Evolutionary conservation across 2,888 invertebrate genomes (phyloP), one percentile per base, ranked within the genome.

Genomic region (Calameuta pallipes): DNA sequence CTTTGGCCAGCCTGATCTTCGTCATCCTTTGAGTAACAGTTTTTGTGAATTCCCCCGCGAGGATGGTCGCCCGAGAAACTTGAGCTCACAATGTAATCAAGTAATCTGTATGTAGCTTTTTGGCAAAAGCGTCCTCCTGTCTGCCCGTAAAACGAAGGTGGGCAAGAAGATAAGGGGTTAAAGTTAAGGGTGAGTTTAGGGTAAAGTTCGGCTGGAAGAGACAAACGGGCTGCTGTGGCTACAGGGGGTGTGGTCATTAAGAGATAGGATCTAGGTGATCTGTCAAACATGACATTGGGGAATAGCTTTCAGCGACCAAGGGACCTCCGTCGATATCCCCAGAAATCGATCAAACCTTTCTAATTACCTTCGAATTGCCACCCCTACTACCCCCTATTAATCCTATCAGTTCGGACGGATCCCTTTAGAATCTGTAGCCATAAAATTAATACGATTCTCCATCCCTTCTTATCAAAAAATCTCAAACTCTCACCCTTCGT

Each of bases 211-310:
- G 9, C 33, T 31, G 15, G 33, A 31, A 1, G 71, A 71, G 71
- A 34, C 33, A 71, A 31, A 34, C 13, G 71, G 70, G 23, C 70
- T 30, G 33, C 33, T 71, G 31, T 31, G 71, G 71, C 33, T 56
- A 23, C 34, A 23, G 11, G 31, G 71, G 34, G 12, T 31, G 71
- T 71, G 31, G 77, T 79, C 78, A 77, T 77, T 77, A 73, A 69
- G 73, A 74, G 77, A 81, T 79, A 75, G 68, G 76, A 81, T 80
- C 80, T 68, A 15, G 76, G 76, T 74, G 74, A 81, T 81, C 74
- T 74, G 80, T 77, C 78, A 78, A 75, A 41, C 73, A 78, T 74
- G 78, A 71, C 31, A n/a, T 34, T 31, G 6, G 71, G 31, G 12
- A 71, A 34, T 33, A 31, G 71, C 71, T 34, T 31, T 34, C 34